Conservation (phyloP, 2,113 vertebrate species). For the Bufo gargarizans region DNA sequence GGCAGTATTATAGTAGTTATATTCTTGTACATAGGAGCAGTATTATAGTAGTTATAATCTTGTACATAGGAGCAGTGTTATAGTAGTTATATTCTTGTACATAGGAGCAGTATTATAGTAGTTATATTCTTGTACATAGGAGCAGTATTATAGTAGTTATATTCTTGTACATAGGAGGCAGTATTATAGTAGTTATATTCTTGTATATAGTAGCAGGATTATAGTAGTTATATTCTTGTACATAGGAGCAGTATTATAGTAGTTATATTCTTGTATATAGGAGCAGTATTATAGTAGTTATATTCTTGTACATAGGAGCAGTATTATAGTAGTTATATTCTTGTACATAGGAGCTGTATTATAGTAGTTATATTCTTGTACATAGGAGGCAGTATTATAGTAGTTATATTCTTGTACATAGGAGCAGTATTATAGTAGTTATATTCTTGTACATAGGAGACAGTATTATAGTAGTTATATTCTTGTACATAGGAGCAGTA, state of each 20-base stretch:
- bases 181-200: slow-evolving; percentile 1
- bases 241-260: background rate
- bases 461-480: background rate
- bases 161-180: background rate
- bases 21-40: background rate
- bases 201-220: background rate
- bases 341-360: background rate
- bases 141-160: background rate
- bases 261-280: background rate
- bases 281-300: background rate
- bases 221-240: background rate
- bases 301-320: background rate
- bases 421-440: background rate
- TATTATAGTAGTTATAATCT: background rate
- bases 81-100: background rate
- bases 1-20: background rate
- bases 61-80: background rate
- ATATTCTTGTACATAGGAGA: background rate
- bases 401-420: background rate
- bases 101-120: background rate
- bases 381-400: background rate
- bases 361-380: background rate
- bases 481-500: background rate
- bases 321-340: slow-evolving; percentile 1
- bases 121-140: background rate